Base-by-base conservation (phyloP, 2,797 vertebrate genomes). In the Pitangus sulphuratus region DNA sequence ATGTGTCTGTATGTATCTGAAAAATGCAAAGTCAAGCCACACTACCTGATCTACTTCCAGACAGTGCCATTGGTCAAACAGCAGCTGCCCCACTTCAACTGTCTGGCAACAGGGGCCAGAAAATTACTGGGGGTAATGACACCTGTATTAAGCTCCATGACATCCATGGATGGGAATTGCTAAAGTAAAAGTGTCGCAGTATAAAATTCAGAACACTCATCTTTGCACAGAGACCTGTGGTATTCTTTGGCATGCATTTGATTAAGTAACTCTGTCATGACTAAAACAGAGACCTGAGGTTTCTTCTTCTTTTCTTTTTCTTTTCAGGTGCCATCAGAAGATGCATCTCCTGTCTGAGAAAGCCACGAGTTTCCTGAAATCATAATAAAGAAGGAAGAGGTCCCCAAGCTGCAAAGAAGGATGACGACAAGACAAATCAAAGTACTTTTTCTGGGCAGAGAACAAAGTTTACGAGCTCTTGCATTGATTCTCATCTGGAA, bases 321-420 rank as follows among this genome's bases (percentile, higher is more conserved):
- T 39, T 47, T 76, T 28, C 12, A 62, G 45, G 16, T 82, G n/a
- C 18, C 31, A 53, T 30, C 62, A 72, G 35, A 74, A 60, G 37
- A 64, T 56, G 30, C 6, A 5, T 9, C 12, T 54, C 37, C 28
- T 66, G 25, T 22, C 47, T 66, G 44, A 87, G 58, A 79, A 69
- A 82, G 54, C 54, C 42, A 76, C 21, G 28, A 76, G 14, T 54
- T 90, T 45, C 37, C 15, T 51, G 2, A 51, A 81, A n/a, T 40
- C 45, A 31, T 53, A 16, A 90, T 53, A 83, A 82, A 53, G 39
- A 51, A 44, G 16, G 2, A 26, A 35, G 56, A 69, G 37, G 31
- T 30, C 5, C 11, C 12, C 3, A 48, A 25, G 25, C 0, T 11
- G 26, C 0, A 1, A 30, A 21, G 33, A 90, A 69, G 35, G 25